These are phyloP conservation scores for Falco novaeseelandiae DNA, from an alignment of 2,797 vertebrate genomes.

Conservation along the genomic window DNA sequence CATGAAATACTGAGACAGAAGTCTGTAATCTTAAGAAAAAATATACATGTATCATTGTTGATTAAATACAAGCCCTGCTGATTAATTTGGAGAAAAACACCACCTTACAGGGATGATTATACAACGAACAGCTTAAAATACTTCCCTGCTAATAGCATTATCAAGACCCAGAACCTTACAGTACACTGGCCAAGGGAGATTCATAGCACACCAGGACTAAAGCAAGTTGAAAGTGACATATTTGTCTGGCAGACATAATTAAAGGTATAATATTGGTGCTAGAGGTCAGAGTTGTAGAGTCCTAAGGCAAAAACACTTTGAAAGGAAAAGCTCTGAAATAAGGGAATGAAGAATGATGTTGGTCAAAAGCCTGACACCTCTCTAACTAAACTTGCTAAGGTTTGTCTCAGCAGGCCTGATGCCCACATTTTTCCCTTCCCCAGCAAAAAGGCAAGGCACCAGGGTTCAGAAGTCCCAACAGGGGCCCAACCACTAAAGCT, in stretches of 20 bases:
- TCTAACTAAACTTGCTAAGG: slow-evolving; percentile 44
- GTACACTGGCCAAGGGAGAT: background rate
- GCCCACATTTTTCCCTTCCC: background rate
- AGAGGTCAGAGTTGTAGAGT: slow-evolving; percentile 55
- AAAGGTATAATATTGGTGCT: slow-evolving; percentile 58
- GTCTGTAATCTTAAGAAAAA: background rate
- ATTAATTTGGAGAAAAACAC: slow-evolving; percentile 14
- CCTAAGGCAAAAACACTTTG: slow-evolving; percentile 33
- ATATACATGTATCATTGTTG: background rate
- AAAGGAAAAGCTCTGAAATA: slow-evolving; percentile 41
- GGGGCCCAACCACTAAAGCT: background rate
- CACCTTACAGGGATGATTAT: background rate
- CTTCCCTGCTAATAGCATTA: background rate
- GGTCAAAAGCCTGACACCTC: slow-evolving; percentile 29
- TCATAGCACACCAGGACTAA: background rate
- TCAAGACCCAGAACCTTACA: background rate
- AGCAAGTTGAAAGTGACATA: slow-evolving; percentile 27
- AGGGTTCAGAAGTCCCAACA: background rate
- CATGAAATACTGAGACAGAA: background rate
- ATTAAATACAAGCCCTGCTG: slow-evolving; percentile 29
- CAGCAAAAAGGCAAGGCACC: background rate
- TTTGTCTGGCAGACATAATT: slow-evolving; percentile 61
- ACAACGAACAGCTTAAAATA: background rate
- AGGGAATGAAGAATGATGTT: slow-evolving; percentile 68
- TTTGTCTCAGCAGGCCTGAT: slow-evolving; percentile 29